These are phyloP conservation scores for Entomobrya multifasciata DNA, from an alignment of 2,888 invertebrate genomes.

Conservation along the genomic window DNA sequence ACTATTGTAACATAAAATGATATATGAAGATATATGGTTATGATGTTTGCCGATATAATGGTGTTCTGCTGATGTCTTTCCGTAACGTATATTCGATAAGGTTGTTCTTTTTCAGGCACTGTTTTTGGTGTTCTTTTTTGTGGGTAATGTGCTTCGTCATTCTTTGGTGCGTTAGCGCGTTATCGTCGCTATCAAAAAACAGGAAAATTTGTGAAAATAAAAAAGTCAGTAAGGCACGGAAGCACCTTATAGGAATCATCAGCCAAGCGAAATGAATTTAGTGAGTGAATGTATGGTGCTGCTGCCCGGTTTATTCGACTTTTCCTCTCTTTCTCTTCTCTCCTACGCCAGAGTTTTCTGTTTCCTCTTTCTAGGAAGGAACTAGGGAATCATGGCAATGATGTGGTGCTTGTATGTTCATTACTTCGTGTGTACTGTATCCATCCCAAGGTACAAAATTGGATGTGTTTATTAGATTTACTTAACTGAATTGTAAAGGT, in stretches of 20 bases:
- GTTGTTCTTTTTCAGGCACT: conserved; percentile 37
- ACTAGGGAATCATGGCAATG: neutral
- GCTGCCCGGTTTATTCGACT: conserved; percentile 62
- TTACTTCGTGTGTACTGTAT: conserved; percentile 9
- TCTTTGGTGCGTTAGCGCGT: conserved; percentile 49
- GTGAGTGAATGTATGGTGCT: conserved; percentile 52
- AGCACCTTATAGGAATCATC: conserved; percentile 56
- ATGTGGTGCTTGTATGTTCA: conserved; percentile 9
- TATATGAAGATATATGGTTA: neutral
- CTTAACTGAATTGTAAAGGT: conserved; percentile 75
- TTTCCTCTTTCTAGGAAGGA: neutral
- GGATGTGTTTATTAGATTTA: conserved; percentile 77
- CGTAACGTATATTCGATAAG: conserved; percentile 30
- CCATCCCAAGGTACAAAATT: conserved; percentile 67
- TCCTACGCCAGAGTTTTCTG: conserved; percentile 6
- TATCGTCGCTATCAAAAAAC: conserved; percentile 37
- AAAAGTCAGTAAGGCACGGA: neutral
- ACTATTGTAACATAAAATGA: too few species aligned
- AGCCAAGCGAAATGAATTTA: conserved; percentile 67
- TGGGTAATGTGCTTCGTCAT: conserved; percentile 38
- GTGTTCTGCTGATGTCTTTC: neutral
- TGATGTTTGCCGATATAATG: conserved; percentile 52
- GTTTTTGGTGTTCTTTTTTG: neutral
- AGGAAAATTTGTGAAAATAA: neutral
- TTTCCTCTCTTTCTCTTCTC: conserved; percentile 35